These are phyloP conservation scores for Machimus rusticus DNA, from an alignment of 2,888 invertebrate species.

Conservation along the genomic window DNA sequence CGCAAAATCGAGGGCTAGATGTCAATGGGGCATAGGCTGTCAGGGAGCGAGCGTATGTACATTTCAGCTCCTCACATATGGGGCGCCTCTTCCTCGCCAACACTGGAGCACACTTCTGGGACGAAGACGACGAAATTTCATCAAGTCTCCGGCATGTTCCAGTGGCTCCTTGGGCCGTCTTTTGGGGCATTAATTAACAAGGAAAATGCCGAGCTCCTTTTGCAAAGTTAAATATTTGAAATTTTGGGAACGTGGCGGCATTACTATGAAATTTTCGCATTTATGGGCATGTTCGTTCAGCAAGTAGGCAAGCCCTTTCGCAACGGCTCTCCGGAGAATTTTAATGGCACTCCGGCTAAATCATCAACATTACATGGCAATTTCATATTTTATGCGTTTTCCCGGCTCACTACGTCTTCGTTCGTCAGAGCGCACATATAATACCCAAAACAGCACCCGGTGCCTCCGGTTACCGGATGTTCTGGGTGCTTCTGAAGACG, in stretches of 20 bases:
- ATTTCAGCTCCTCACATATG: not conserved
- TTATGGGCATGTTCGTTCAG: not conserved
- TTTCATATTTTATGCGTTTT: slow-evolving; percentile 30
- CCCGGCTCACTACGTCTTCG: not conserved
- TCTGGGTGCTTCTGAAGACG: not conserved
- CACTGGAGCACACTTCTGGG: not conserved
- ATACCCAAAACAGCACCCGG: not conserved
- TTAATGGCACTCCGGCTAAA: slow-evolving; percentile 24
- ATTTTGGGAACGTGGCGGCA: slow-evolving; percentile 17
- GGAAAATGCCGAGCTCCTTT: slow-evolving; percentile 13
- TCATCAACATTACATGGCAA: slow-evolving; percentile 29
- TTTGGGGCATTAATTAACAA: slow-evolving; percentile 26
- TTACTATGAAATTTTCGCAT: slow-evolving; percentile 25
- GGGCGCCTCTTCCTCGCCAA: not conserved
- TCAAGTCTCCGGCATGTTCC: slow-evolving; percentile 7
- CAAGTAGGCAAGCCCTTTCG: not conserved
- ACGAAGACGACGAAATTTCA: not conserved
- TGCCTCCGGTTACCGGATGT: not conserved
- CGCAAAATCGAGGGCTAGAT: slow-evolving; percentile 7
- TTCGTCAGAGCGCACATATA: not conserved
- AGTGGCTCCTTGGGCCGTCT: not conserved
- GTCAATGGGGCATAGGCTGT: slow-evolving; percentile 4
- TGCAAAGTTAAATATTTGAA: slow-evolving; percentile 34
- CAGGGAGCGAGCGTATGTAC: not conserved
- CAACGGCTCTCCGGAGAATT: not conserved